A percentile compares a stretch with the other conserved stretches of the same genome.
phyloP scores from a whole-genome alignment of 2,888 invertebrate species.

The Phengaris alcon region DNA sequence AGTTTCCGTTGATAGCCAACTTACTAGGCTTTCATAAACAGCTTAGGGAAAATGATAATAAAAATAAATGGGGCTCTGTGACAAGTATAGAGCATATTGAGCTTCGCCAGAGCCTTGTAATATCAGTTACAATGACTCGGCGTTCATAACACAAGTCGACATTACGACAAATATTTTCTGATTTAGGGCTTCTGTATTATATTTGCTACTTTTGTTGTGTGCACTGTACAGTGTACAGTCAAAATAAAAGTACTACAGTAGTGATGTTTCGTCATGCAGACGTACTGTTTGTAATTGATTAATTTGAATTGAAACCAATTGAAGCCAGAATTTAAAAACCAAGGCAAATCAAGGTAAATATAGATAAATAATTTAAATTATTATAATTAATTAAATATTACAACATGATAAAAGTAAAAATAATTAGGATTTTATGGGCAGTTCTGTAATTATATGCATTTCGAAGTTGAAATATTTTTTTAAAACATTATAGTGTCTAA shows the following conservation, averaged over 20 bases:
- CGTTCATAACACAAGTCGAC: conserved; percentile 22
- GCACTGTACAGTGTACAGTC: neutral
- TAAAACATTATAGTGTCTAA: no score
- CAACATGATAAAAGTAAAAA: no score
- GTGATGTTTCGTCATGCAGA: neutral
- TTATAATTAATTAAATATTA: no score
- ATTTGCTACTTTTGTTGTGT: neutral
- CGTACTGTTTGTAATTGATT: no score
- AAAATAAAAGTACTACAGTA: neutral
- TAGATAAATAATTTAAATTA: no score
- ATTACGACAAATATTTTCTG: conserved; percentile 27
- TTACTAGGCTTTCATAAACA: conserved; percentile 20
- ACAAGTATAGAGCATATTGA: conserved; percentile 27
- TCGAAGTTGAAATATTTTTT: no score
- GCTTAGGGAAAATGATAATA: conserved; percentile 26
- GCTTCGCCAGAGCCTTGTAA: conserved; percentile 24
- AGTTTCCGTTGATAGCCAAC: conserved; percentile 20
- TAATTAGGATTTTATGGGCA: no score
- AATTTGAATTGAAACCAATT: no score
- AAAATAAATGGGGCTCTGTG: conserved; percentile 25
- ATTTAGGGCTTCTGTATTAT: conserved; percentile 11
- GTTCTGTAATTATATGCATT: no score
- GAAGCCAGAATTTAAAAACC: no score
- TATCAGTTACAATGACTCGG: conserved; percentile 25
- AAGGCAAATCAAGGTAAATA: no score